Evolutionary conservation across 2,113 vertebrate genomes (phyloP).

Genomic region (Condylura cristata): DNA sequence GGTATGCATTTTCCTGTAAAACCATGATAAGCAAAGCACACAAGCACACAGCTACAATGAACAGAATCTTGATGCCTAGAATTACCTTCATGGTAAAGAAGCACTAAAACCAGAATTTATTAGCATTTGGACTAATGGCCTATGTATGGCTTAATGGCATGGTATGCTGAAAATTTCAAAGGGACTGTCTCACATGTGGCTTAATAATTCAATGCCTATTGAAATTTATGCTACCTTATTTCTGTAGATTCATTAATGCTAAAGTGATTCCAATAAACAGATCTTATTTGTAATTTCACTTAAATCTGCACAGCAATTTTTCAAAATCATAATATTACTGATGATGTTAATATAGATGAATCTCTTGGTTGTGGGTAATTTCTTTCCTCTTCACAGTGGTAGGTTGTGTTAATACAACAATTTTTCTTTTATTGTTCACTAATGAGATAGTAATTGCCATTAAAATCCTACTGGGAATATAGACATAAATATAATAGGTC

Average conservation of each 20-base stretch:
- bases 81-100: background rate
- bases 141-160: slow-evolving; percentile 1
- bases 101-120: background rate
- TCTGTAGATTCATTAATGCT: slow-evolving; percentile 39
- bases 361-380: slow-evolving; percentile 28
- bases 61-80: background rate
- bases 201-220: slow-evolving; percentile 50
- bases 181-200: background rate
- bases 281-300: slow-evolving; percentile 57
- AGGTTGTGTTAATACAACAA: slow-evolving; percentile 63
- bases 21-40: slow-evolving; percentile 12
- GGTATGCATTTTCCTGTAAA: slow-evolving; percentile 35
- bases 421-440: slow-evolving; percentile 68
- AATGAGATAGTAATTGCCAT: slow-evolving; percentile 70
- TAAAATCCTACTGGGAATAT: slow-evolving; percentile 57
- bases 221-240: slow-evolving; percentile 48
- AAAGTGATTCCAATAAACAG: slow-evolving; percentile 59
- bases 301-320: slow-evolving; percentile 47
- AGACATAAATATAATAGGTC: slow-evolving; percentile 51
- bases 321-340: slow-evolving; percentile 38
- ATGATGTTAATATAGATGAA: slow-evolving; percentile 47
- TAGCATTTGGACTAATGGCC: background rate
- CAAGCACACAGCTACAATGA: background rate
- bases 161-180: slow-evolving; percentile 20
- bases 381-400: slow-evolving; percentile 51